Evolutionary conservation across 1,140 invertebrate species (phyloP).

Genomic region (Tribolium castaneum): DNA sequence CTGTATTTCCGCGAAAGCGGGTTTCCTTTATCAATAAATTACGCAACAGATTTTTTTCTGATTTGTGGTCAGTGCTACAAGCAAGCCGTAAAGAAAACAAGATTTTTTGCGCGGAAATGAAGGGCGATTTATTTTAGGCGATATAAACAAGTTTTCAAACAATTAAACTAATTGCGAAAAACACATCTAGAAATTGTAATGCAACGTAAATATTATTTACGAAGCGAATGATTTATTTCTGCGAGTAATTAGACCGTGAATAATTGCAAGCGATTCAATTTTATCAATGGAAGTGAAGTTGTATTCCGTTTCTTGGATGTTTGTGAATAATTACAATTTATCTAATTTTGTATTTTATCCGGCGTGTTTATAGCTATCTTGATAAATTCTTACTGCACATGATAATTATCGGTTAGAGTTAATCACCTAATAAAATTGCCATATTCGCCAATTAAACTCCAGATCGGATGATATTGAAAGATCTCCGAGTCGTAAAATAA

Average conservation of each 20-base stretch:
- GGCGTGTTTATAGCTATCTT: not conserved
- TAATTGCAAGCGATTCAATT: no score
- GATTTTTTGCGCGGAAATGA: not conserved
- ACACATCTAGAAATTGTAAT: no score
- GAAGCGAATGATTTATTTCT: no score
- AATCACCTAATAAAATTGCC: not conserved
- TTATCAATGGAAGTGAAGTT: no score
- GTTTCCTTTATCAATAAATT: conserved; percentile 7
- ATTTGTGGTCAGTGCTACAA: no score
- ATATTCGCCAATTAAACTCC: not conserved
- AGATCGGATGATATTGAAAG: not conserved
- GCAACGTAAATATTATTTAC: no score
- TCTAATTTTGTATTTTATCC: no score
- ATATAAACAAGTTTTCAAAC: no score
- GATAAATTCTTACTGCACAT: not conserved
- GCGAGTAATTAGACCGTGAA: no score
- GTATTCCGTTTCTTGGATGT: no score
- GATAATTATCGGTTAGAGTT: not conserved
- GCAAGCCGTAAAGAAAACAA: not conserved
- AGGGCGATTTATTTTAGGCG: not conserved
- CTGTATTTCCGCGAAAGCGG: conserved; percentile 18
- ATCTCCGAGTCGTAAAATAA: not conserved
- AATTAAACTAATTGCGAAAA: no score
- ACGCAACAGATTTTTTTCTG: not conserved
- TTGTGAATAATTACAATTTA: no score